Evolutionary conservation across 1,140 invertebrate species (phyloP).

Genomic region (Paramacrobiotus metropolitanus): DNA sequence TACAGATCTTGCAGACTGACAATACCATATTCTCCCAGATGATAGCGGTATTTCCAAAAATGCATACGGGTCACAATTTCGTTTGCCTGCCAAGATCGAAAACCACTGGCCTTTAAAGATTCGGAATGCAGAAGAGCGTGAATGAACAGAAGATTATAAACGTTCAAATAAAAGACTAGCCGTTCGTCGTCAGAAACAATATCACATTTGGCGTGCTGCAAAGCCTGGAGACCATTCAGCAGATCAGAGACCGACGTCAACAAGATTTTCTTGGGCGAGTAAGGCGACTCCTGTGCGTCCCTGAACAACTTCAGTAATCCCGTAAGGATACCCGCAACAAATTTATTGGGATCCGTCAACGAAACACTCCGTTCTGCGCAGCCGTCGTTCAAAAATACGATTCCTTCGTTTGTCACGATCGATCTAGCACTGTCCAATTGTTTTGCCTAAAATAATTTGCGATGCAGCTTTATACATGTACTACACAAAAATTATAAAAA

Average conservation of each 20-base stretch:
- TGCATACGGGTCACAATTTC: background rate
- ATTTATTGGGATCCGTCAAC: too few relatives aligned
- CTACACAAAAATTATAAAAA: too few relatives aligned
- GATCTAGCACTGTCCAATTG: too few relatives aligned
- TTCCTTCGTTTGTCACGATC: too few relatives aligned
- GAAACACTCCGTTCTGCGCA: too few relatives aligned
- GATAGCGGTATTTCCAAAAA: background rate
- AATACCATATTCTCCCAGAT: background rate
- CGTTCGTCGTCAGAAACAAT: background rate
- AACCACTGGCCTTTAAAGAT: background rate
- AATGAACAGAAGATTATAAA: background rate
- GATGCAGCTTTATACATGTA: too few relatives aligned
- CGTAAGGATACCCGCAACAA: background rate
- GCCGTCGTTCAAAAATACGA: too few relatives aligned
- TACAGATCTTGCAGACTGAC: background rate
- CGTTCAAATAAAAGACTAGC: background rate
- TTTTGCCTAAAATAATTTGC: too few relatives aligned
- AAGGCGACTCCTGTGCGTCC: background rate
- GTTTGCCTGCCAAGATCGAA: too few relatives aligned
- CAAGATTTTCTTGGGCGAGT: background rate
- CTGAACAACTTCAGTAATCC: background rate
- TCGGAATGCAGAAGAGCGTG: background rate
- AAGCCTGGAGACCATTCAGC: background rate
- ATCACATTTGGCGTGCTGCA: background rate
- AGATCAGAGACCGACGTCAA: background rate